Conservation (phyloP, 2,888 invertebrate species). For the Thyatira batis region DNA sequence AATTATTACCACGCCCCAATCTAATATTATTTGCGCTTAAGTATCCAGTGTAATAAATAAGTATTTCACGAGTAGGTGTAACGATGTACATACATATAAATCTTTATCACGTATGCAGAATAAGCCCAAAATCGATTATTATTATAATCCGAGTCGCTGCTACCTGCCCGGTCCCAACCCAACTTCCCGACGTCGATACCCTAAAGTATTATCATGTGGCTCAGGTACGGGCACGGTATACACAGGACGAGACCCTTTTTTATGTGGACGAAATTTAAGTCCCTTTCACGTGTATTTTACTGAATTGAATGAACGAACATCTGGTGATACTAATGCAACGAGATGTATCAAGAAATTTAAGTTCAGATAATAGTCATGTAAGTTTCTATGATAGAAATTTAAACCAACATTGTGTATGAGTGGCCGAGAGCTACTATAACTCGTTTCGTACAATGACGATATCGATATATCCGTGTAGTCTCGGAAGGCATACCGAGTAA, state of each 20-base stretch:
- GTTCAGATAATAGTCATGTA: not conserved
- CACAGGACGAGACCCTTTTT: constrained; percentile 40
- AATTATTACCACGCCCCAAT: not conserved
- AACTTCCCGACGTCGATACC: constrained; percentile 10
- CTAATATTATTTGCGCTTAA: not conserved
- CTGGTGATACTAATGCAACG: constrained; percentile 24
- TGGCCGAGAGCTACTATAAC: constrained; percentile 8
- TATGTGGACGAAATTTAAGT: constrained; percentile 41
- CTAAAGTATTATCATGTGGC: constrained; percentile 54
- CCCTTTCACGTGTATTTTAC: constrained; percentile 39
- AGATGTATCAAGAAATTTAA: not conserved
- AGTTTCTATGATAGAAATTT: not conserved
- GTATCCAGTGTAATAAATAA: constrained; percentile 5
- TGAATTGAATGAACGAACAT: constrained; percentile 46
- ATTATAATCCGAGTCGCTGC: constrained; percentile 58
- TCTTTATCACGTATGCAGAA: constrained; percentile 16
- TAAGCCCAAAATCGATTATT: constrained; percentile 49
- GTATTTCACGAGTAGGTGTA: constrained; percentile 15
- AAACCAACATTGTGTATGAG: not conserved
- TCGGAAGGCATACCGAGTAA: constrained; percentile 23
- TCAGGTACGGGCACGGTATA: constrained; percentile 67
- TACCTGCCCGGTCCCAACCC: constrained; percentile 65
- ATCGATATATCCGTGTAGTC: constrained; percentile 23
- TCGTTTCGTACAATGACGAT: constrained; percentile 23
- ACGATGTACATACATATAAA: constrained; percentile 28